These are phyloP conservation scores for Pimpla rufipes DNA, from an alignment of 2,888 invertebrate genomes.

Conservation along the genomic window DNA sequence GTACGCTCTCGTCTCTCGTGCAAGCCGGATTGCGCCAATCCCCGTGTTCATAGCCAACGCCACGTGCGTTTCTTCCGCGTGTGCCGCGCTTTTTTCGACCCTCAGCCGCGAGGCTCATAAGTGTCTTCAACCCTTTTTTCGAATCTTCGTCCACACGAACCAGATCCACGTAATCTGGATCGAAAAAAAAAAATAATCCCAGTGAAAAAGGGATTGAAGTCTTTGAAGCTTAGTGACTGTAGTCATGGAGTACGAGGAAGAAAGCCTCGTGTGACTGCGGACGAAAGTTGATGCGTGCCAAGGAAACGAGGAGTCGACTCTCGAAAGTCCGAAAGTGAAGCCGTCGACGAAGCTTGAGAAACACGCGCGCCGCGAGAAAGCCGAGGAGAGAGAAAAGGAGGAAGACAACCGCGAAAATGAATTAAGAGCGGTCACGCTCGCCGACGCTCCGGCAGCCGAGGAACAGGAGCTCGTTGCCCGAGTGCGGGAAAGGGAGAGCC, in stretches of 20 bases:
- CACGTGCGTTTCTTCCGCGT: conserved; percentile 69
- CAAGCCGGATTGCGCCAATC: conserved; percentile 82
- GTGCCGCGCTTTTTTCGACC: conserved; percentile 39
- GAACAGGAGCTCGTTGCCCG: conserved; percentile 44
- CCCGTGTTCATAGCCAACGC: conserved; percentile 58
- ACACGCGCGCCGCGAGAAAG: not conserved
- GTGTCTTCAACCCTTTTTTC: not conserved
- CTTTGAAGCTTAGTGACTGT: no score
- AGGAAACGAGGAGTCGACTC: not conserved
- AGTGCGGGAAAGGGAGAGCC: conserved; percentile 42
- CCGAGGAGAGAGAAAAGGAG: conserved; percentile 25
- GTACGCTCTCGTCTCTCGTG: conserved; percentile 83
- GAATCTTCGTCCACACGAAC: not conserved
- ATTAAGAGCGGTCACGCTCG: conserved; percentile 72
- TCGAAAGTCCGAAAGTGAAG: not conserved
- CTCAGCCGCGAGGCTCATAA: not conserved
- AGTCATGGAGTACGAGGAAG: not conserved
- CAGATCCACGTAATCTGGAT: not conserved
- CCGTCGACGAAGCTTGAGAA: not conserved
- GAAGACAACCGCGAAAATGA: conserved; percentile 64
- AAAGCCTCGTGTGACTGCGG: conserved; percentile 2
- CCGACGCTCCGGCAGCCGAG: conserved; percentile 42
- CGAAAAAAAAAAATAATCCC: not conserved
- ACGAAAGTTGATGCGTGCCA: conserved; percentile 7
- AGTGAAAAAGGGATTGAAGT: no score